Evolutionary conservation across 1,140 invertebrate species (phyloP).

Genomic region (Rhyacophila brunnea): DNA sequence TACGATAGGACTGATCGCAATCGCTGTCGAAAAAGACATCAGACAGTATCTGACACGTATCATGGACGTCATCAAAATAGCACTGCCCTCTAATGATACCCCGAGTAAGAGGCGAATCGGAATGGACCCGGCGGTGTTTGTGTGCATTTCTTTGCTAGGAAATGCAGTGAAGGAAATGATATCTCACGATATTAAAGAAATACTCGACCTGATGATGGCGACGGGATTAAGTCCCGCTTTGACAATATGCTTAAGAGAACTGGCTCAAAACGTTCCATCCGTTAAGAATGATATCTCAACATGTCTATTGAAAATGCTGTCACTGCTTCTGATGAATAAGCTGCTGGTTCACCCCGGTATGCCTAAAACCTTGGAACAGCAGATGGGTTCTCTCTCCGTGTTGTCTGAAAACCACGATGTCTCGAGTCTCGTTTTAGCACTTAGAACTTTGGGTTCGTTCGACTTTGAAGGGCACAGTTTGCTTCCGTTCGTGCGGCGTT

Average conservation of each 20-base stretch:
- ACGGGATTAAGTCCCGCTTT: slow-evolving; percentile 88
- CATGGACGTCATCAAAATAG: slow-evolving; percentile 81
- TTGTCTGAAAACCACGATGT: slow-evolving; percentile 66
- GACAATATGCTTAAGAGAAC: slow-evolving; percentile 85
- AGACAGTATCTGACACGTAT: slow-evolving; percentile 78
- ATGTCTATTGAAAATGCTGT: slow-evolving; percentile 84
- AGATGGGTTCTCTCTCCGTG: slow-evolving; percentile 46
- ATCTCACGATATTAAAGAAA: slow-evolving; percentile 74
- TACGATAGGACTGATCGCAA: slow-evolving; percentile 85
- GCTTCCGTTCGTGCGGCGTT: slow-evolving; percentile 88
- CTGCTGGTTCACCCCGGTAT: slow-evolving; percentile 77
- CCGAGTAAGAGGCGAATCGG: slow-evolving; percentile 67
- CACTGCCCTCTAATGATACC: slow-evolving; percentile 77
- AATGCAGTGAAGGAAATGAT: slow-evolving; percentile 79
- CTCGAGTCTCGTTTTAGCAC: slow-evolving; percentile 83
- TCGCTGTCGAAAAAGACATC: slow-evolving; percentile 84
- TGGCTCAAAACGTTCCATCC: slow-evolving; percentile 84
- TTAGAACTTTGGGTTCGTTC: slow-evolving; percentile 93
- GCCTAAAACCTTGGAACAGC: slow-evolving; percentile 59
- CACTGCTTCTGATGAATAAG: slow-evolving; percentile 86
- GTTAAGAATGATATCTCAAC: slow-evolving; percentile 91
- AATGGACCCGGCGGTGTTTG: slow-evolving; percentile 89
- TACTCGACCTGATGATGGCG: slow-evolving; percentile 89
- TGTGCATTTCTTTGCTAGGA: slow-evolving; percentile 90
- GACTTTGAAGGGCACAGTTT: slow-evolving; percentile 94